A percentile compares a stretch with the other conserved stretches of the same genome.
Evolutionary conservation across 2,797 vertebrate species (phyloP).

Genomic region (Mastacembelus armatus): DNA sequence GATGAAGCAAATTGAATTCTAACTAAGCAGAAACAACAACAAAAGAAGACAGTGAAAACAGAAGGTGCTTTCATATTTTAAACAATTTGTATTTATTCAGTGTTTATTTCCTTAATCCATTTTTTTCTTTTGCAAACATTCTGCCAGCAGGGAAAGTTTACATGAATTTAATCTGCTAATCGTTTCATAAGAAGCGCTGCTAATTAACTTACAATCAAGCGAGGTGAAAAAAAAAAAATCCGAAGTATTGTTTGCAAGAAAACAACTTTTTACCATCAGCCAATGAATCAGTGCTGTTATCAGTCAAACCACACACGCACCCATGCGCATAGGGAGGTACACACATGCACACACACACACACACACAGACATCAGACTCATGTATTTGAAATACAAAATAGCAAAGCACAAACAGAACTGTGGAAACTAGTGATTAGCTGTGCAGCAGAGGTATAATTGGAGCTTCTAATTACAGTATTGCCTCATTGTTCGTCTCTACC

Average conservation of each 20-base stretch:
- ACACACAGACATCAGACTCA: conserved; percentile 22
- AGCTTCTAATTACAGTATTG: conserved; percentile 73
- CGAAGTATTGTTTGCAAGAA: conserved; percentile 41
- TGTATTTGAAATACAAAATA: conserved; percentile 63
- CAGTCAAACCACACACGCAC: conserved; percentile 54
- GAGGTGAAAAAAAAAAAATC: conserved; percentile 31
- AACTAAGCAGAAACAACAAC: conserved; percentile 8
- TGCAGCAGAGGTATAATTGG: conserved; percentile 73
- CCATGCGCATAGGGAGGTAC: conserved; percentile 15
- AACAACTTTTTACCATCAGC: conserved; percentile 50
- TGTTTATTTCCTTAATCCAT: conserved; percentile 57
- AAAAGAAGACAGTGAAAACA: conserved; percentile 39
- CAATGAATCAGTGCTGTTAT: conserved; percentile 54
- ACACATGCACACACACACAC: conserved; percentile 9
- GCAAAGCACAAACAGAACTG: conserved; percentile 65
- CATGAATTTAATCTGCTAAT: conserved; percentile 58
- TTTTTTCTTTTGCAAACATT: conserved; percentile 77
- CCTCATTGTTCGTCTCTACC: conserved; percentile 71
- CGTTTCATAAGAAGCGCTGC: conserved; percentile 69
- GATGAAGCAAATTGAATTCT: neutral
- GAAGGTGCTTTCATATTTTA: conserved; percentile 57
- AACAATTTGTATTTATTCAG: conserved; percentile 73
- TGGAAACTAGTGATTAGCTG: conserved; percentile 73
- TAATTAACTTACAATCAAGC: conserved; percentile 75
- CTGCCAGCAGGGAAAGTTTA: conserved; percentile 81